A percentile compares a stretch with the other conserved stretches of the same genome.
Evolutionary conservation across 2,113 vertebrate genomes (phyloP).

Genomic region (Pelvicachromis taeniatus): DNA sequence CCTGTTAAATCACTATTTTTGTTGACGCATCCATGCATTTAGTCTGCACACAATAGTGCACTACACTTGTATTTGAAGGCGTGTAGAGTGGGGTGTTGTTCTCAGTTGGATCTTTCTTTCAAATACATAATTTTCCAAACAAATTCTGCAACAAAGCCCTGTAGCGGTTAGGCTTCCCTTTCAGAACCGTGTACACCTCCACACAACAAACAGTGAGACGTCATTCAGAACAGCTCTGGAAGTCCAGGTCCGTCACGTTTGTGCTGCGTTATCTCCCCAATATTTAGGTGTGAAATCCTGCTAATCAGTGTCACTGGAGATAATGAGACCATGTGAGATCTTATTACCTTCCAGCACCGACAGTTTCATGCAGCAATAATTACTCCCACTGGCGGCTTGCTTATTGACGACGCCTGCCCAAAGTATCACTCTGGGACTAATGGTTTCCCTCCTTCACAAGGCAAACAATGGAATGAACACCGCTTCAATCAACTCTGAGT

Average conservation of each 20-base stretch:
- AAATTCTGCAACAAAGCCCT: not conserved
- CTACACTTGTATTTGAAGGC: not conserved
- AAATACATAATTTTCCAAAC: not conserved
- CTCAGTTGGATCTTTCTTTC: not conserved
- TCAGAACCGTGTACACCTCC: not conserved
- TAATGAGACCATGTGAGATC: slow-evolving; percentile 68
- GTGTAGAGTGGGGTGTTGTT: not conserved
- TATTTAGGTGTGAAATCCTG: slow-evolving; percentile 43
- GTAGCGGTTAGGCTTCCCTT: not conserved
- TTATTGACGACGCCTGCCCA: slow-evolving; percentile 60
- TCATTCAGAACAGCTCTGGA: not conserved
- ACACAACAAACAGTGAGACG: not conserved
- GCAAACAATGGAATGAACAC: slow-evolving; percentile 65
- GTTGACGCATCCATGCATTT: not conserved
- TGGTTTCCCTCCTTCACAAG: slow-evolving; percentile 48
- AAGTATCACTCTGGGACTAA: slow-evolving; percentile 61
- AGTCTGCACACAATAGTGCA: not conserved
- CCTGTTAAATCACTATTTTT: rapidly evolving
- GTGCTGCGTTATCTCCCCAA: not conserved
- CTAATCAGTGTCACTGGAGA: slow-evolving; percentile 51
- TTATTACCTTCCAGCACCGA: slow-evolving; percentile 57
- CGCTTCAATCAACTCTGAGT: slow-evolving; percentile 58
- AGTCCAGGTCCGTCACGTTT: not conserved
- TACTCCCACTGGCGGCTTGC: slow-evolving; percentile 65
- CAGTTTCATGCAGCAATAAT: slow-evolving; percentile 65